Conservation (phyloP, 2,888 invertebrate genomes). For the Digitonthophagus gazella region DNA sequence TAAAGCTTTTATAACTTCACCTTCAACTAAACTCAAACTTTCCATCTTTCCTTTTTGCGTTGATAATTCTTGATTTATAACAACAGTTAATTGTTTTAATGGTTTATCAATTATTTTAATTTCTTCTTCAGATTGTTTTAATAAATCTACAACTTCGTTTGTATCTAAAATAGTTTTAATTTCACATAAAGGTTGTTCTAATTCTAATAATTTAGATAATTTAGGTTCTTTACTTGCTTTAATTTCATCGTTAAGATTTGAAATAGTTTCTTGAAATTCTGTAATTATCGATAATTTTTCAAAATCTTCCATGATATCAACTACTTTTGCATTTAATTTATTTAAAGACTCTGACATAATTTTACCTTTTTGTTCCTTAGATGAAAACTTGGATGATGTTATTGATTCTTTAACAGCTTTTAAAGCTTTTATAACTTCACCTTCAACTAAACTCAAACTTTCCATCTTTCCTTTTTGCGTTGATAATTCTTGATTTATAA, state of each 20-base stretch:
- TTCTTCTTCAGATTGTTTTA: neutral
- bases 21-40: constrained; percentile 5
- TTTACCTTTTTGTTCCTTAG: neutral
- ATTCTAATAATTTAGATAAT: constrained; percentile 22
- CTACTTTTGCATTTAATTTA: constrained; percentile 25
- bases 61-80: constrained; percentile 4
- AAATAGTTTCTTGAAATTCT: constrained; percentile 10
- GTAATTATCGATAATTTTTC: constrained; percentile 15
- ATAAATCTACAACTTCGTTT: neutral
- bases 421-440: constrained; percentile 30
- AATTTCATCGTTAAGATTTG: neutral
- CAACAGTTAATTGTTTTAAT: constrained; percentile 5
- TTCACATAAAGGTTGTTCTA: constrained; percentile 18
- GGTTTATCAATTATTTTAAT: constrained; percentile 4
- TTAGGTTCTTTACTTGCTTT: constrained; percentile 7
- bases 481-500: neutral
- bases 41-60: neutral
- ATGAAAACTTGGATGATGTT: neutral
- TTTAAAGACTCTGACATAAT: constrained; percentile 22
- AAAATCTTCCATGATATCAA: constrained; percentile 19
- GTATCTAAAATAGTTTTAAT: constrained; percentile 10
- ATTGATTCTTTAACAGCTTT: constrained; percentile 21
- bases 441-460: constrained; percentile 19
- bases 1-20: constrained; percentile 5
- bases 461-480: constrained; percentile 22